Base-by-base conservation (phyloP, 2,888 invertebrate genomes). In the Dyspetes luteomarginatus region DNA sequence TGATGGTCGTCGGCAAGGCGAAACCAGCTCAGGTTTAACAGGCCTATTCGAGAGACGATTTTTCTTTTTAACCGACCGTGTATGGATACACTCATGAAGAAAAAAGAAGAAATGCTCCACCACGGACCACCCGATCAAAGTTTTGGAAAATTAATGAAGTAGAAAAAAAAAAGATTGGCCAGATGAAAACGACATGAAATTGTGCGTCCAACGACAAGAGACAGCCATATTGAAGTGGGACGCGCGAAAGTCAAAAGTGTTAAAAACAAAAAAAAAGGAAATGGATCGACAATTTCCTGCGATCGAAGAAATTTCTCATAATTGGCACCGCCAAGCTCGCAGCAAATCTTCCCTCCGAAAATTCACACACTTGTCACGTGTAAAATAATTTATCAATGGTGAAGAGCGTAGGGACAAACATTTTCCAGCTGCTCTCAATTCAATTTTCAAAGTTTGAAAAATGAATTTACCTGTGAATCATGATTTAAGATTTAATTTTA, bases 1-100 rank as follows among this genome's bases (percentile, higher is more conserved):
- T 96, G 89, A 93, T 96, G 92, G 96, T 96, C 83, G 94, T 96
- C 85, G 95, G 96, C 84, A 95, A 96, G 90, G 92, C 95, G 86
- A 95, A 95, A 93, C 94, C 95, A 89, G 94, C 95, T 90, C 94
- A 95, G 92, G 94, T 95, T 90, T 96, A 94, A 94, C 62, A 45
- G 69, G 80, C 82, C 72, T 81, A 79, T 58, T 55, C 26, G 28
- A 52, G 48, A 55, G 28, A 67, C 55, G 24, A 36, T 56, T 60
- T 60, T 68, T 71, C 45, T 56, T 41, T 62, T 50, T 64, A 3
- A 48, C 48, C 28, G 60, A 55, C 43, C 36, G 45, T 64, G 22
- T 26, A 36, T 22, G 56, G 43, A 68, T 56, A 4, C 12, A 28
- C 45, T 15, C n/a, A 50, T 45, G 50, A 41, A 72, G 12, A n/a